A percentile compares a stretch with the other conserved stretches of the same genome.
phyloP scores from a whole-genome alignment of 2,113 vertebrate species.

The Eclectus roratus region DNA sequence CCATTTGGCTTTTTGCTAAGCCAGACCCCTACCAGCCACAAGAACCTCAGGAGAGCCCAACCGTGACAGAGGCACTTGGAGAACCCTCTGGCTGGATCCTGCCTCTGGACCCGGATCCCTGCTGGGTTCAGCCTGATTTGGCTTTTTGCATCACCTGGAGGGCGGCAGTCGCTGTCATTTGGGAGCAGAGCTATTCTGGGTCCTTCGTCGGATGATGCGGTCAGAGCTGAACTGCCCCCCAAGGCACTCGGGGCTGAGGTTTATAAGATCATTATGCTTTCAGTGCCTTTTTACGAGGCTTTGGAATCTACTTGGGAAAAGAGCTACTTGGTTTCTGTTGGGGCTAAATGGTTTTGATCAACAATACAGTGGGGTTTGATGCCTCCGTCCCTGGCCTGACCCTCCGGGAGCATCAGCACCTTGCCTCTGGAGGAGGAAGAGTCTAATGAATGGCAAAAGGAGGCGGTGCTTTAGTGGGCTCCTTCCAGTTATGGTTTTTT shows the following conservation, averaged over 20 bases:
- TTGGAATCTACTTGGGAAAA: neutral
- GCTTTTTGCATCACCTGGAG: neutral
- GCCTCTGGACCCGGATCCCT: neutral
- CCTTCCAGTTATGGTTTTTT: neutral
- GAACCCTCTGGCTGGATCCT: neutral
- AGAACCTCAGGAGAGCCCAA: neutral
- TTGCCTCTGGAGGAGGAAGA: neutral
- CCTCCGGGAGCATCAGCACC: neutral
- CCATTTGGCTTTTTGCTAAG: rapidly evolving
- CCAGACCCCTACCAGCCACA: rapidly evolving
- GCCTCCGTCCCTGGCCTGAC: neutral
- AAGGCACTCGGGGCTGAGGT: neutral
- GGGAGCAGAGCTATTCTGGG: neutral
- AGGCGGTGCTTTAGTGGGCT: neutral
- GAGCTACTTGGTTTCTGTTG: neutral
- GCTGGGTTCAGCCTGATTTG: neutral
- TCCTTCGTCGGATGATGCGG: rapidly evolving
- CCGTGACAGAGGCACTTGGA: rapidly evolving
- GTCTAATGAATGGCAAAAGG: constrained; percentile 20
- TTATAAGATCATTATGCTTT: neutral
- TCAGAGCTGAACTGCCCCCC: neutral
- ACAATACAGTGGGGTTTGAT: rapidly evolving
- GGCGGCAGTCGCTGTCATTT: rapidly evolving
- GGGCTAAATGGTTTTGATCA: neutral
- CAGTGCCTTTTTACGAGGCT: neutral